These are phyloP conservation scores for Fringilla coelebs DNA, from an alignment of 2,797 vertebrate genomes.

Conservation along the genomic window DNA sequence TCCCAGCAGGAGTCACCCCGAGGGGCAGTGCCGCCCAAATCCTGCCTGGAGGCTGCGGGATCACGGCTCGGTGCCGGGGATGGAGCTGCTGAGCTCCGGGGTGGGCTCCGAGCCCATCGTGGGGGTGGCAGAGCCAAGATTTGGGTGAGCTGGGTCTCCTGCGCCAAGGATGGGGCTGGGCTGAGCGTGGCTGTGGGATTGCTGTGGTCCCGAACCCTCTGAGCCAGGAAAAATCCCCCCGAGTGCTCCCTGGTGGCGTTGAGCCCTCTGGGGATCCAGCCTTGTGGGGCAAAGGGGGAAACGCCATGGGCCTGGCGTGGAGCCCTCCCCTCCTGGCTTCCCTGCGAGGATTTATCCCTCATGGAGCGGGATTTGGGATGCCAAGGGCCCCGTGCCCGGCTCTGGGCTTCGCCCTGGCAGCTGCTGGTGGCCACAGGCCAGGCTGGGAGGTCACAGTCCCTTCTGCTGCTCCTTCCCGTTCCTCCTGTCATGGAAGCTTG, in stretches of 20 bases:
- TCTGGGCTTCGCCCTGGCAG: neutral
- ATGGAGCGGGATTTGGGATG: neutral
- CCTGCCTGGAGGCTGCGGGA: fast-evolving
- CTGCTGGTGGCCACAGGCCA: neutral
- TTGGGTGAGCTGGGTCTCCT: neutral
- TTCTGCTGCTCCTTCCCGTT: neutral
- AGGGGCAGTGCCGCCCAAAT: neutral
- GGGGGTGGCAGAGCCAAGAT: neutral
- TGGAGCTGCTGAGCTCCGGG: neutral
- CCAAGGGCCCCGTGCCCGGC: neutral
- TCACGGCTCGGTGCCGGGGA: neutral
- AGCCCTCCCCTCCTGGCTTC: neutral
- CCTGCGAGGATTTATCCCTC: neutral
- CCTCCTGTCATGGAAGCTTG: neutral
- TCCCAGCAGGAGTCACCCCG: neutral
- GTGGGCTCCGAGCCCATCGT: neutral
- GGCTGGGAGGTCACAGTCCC: neutral
- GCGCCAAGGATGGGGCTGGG: neutral
- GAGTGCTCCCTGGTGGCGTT: fast-evolving
- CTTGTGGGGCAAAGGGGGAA: neutral
- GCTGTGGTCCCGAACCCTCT: fast-evolving
- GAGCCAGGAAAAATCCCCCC: fast-evolving
- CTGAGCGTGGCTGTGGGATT: fast-evolving
- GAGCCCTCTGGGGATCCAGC: neutral
- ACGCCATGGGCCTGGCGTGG: fast-evolving